Evolutionary conservation across 2,888 invertebrate species (phyloP).

Genomic region (Aleiodes alternator): DNA sequence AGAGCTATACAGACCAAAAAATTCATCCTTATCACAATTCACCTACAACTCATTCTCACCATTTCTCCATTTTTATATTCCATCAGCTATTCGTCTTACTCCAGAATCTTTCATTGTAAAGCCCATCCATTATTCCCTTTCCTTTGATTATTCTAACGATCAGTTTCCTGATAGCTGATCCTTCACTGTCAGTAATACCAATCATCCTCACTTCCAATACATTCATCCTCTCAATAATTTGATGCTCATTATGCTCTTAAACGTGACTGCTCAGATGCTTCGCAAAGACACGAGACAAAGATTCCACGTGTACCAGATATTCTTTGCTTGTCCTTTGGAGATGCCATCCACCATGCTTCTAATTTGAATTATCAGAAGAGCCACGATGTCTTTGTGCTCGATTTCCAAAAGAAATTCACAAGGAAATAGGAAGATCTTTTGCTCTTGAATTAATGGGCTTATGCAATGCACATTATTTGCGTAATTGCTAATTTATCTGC

Average conservation of each 20-base stretch:
- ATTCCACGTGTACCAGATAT: too few relatives aligned
- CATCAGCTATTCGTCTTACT: slow-evolving; percentile 35
- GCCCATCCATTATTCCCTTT: slow-evolving; percentile 48
- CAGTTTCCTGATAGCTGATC: slow-evolving; percentile 40
- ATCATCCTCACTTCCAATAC: not conserved
- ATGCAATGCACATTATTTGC: slow-evolving; percentile 27
- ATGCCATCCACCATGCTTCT: too few relatives aligned
- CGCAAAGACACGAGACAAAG: too few relatives aligned
- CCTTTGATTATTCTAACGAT: slow-evolving; percentile 52
- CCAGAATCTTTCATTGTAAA: slow-evolving; percentile 32
- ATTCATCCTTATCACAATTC: not conserved
- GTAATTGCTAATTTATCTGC: slow-evolving; percentile 26
- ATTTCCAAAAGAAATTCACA: too few relatives aligned
- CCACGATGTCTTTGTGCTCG: too few relatives aligned
- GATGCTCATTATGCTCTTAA: slow-evolving; percentile 2
- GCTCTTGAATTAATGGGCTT: slow-evolving; percentile 3
- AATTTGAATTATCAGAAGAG: too few relatives aligned
- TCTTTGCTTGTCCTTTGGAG: too few relatives aligned
- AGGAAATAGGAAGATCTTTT: not conserved
- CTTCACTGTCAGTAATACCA: not conserved
- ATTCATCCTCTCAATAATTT: not conserved
- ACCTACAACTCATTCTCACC: not conserved
- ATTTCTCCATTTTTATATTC: slow-evolving; percentile 1
- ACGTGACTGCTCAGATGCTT: too few relatives aligned
- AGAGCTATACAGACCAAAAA: too few relatives aligned